phyloP scores from a whole-genome alignment of 2,797 vertebrate species.

The Odontamblyopus lacepedii region DNA sequence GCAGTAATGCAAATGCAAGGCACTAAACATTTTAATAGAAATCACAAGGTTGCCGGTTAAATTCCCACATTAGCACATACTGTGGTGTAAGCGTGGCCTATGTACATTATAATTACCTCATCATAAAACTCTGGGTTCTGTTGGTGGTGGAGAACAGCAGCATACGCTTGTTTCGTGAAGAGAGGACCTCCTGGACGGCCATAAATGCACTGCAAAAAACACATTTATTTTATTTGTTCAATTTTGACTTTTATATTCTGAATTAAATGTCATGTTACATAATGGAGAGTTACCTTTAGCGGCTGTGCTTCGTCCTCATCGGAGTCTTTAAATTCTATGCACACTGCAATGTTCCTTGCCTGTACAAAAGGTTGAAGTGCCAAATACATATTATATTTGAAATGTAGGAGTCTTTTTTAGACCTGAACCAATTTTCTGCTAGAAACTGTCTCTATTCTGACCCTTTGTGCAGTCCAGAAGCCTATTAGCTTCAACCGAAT shows the following conservation, averaged over 20 bases:
- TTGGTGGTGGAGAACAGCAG: slow-evolving; percentile 93
- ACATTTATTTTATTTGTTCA: not conserved
- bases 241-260: not conserved
- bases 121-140: slow-evolving; percentile 98
- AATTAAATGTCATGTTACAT: not conserved
- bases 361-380: slow-evolving; percentile 52
- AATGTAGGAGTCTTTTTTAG: not conserved
- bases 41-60: not conserved
- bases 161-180: slow-evolving; percentile 87
- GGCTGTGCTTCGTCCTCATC: slow-evolving; percentile 89
- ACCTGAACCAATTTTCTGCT: slow-evolving; percentile 15
- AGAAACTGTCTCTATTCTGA: slow-evolving; percentile 6
- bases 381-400: slow-evolving; percentile 4
- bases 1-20: not conserved
- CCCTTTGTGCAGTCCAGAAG: slow-evolving; percentile 13
- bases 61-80: too few species aligned
- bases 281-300: slow-evolving; percentile 82
- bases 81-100: too few species aligned
- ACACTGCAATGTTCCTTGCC: slow-evolving; percentile 96
- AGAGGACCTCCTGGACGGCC: slow-evolving; percentile 87
- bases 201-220: slow-evolving; percentile 87
- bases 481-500: slow-evolving; percentile 19
- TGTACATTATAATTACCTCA: slow-evolving; percentile 72
- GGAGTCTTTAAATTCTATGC: slow-evolving; percentile 94
- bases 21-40: not conserved